A percentile compares a stretch with the other conserved stretches of the same genome.
Evolutionary conservation across 2,797 vertebrate species (phyloP).

Genomic region (Xenentodon cancila): DNA sequence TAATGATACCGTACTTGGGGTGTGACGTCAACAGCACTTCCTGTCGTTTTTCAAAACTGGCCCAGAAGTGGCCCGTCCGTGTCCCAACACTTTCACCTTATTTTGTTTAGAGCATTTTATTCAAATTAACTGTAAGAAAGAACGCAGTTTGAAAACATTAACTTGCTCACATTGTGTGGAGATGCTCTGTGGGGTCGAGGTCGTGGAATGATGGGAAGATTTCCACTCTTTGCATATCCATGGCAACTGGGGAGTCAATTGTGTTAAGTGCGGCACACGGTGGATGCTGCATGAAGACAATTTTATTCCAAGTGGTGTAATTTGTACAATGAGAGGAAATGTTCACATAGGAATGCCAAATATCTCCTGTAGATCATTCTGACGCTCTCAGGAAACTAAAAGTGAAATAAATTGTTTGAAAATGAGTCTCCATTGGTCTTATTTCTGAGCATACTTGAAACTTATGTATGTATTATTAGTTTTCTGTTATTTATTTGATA

Average conservation of each 20-base stretch:
- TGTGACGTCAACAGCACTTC: too few species aligned
- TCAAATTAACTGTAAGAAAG: too few species aligned
- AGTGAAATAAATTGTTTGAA: not conserved
- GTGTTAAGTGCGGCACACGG: not conserved
- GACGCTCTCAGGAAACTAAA: not conserved
- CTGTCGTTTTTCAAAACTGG: too few species aligned
- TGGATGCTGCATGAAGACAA: not conserved
- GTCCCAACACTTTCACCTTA: too few species aligned
- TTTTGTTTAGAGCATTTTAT: too few species aligned
- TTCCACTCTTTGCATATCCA: not conserved
- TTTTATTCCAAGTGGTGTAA: not conserved
- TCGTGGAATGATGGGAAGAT: not conserved
- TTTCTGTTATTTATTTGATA: too few species aligned
- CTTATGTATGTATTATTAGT: too few species aligned
- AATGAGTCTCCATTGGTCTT: not conserved
- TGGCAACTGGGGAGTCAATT: conserved; percentile 6
- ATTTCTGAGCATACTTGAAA: not conserved
- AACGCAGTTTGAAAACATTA: too few species aligned
- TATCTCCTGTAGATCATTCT: not conserved
- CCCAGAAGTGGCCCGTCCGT: too few species aligned
- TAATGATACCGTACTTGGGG: too few species aligned
- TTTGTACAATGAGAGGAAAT: not conserved
- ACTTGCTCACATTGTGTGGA: not conserved
- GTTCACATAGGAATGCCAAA: not conserved
- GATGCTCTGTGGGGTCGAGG: not conserved